Conservation (phyloP, 2,113 vertebrate species). For the Galbula dea region DNA sequence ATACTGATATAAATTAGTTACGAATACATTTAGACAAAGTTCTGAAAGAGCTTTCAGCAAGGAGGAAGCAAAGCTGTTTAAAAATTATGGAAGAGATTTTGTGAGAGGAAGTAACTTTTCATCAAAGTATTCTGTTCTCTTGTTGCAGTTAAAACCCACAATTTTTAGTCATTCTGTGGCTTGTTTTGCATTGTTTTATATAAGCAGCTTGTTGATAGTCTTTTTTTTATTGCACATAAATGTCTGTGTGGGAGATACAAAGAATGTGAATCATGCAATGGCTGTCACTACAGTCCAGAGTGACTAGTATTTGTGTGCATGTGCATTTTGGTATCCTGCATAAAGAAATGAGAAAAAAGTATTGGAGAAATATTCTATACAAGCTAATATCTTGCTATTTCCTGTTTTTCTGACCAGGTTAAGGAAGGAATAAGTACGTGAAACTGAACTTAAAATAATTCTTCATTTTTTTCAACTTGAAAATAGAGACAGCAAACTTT, state of each 20-base stretch:
- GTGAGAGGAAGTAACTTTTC: not conserved
- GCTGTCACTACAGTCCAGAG: not conserved
- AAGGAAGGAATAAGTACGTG: not conserved
- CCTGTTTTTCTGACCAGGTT: not conserved
- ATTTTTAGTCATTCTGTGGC: not conserved
- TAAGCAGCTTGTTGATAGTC: not conserved
- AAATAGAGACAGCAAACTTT: not conserved
- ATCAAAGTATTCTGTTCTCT: conserved; percentile 15
- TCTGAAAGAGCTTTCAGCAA: not conserved
- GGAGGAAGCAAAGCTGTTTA: not conserved
- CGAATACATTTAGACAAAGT: not conserved
- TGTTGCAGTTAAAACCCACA: not conserved
- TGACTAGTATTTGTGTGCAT: not conserved
- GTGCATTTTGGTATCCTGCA: not conserved
- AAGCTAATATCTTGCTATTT: not conserved
- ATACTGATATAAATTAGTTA: not conserved
- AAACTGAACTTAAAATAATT: not conserved
- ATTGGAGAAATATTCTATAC: not conserved
- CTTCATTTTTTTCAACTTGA: not conserved
- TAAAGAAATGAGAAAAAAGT: not conserved
- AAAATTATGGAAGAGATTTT: not conserved
- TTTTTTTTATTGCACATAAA: not conserved
- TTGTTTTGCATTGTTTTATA: not conserved
- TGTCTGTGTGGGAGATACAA: not conserved
- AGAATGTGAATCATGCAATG: not conserved